A percentile compares a stretch with the other conserved stretches of the same genome.
phyloP scores from a whole-genome alignment of 1,140 invertebrate genomes.

The Chrysomallon squamiferum region DNA sequence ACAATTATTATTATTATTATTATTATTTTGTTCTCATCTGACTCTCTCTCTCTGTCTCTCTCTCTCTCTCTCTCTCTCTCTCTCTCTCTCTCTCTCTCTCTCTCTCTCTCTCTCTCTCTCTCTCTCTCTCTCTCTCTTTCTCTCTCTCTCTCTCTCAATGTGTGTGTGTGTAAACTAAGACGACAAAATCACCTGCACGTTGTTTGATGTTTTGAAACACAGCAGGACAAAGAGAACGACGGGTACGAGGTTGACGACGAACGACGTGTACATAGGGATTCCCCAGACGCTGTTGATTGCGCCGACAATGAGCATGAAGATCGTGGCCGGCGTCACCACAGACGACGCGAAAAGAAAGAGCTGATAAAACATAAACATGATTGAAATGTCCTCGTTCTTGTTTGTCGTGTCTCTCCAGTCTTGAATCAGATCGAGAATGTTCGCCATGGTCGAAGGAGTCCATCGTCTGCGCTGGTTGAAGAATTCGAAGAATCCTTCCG shows the following conservation, averaged over 20 bases:
- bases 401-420: conserved; percentile 66
- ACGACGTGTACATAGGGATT: conserved; percentile 64
- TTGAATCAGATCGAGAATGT: conserved; percentile 70
- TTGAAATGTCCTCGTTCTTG: conserved; percentile 70
- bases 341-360: conserved; percentile 62
- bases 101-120: too few relatives aligned
- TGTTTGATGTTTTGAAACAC: conserved; percentile 63
- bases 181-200: conserved; percentile 65
- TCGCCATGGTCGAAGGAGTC: conserved; percentile 74
- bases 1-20: too few relatives aligned
- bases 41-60: too few relatives aligned
- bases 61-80: too few relatives aligned
- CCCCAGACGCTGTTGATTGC: conserved; percentile 67
- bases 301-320: conserved; percentile 72
- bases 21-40: too few relatives aligned
- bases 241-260: conserved; percentile 66
- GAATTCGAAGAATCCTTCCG: conserved; percentile 65
- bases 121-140: too few relatives aligned
- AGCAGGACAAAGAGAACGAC: conserved; percentile 65
- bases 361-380: conserved; percentile 67
- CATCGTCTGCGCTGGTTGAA: conserved; percentile 68
- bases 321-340: conserved; percentile 70
- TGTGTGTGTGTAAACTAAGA: too few relatives aligned
- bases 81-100: too few relatives aligned
- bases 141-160: too few relatives aligned